phyloP scores from a whole-genome alignment of 2,888 invertebrate species.

The Leptura quadrifasciata region DNA sequence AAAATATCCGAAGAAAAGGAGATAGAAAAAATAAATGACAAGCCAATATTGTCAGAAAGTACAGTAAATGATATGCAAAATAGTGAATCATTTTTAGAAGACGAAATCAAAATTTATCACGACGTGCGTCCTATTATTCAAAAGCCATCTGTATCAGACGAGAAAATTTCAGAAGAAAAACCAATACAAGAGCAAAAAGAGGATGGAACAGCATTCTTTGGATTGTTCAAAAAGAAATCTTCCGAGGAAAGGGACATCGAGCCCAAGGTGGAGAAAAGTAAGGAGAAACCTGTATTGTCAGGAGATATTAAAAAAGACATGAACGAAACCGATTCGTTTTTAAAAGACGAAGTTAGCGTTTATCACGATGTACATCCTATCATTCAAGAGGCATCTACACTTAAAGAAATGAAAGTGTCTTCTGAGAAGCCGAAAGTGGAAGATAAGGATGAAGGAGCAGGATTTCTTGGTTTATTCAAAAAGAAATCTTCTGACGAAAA shows the following conservation, averaged over 20 bases:
- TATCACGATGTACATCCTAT: conserved; percentile 53
- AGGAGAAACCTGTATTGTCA: conserved; percentile 38
- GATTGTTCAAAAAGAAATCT: conserved; percentile 47
- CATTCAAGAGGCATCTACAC: not conserved
- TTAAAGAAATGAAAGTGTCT: not conserved
- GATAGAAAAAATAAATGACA: conserved; percentile 34
- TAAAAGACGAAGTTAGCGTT: conserved; percentile 47
- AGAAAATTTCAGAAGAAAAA: not conserved
- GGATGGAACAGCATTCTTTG: conserved; percentile 38
- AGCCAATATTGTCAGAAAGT: conserved; percentile 33
- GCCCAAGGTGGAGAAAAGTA: conserved; percentile 9
- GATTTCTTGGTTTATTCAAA: too few relatives aligned
- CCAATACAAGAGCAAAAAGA: not conserved
- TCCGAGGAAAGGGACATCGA: conserved; percentile 17
- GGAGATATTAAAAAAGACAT: conserved; percentile 46
- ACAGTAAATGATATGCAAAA: conserved; percentile 41
- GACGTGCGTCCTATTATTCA: conserved; percentile 52
- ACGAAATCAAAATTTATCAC: conserved; percentile 57
- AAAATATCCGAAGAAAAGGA: conserved; percentile 46
- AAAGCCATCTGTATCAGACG: not conserved
- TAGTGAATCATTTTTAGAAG: conserved; percentile 47
- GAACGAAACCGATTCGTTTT: conserved; percentile 41
- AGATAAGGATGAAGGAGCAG: not conserved
- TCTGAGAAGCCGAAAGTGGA: conserved; percentile 2
- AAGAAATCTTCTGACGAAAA: not conserved